phyloP scores from a whole-genome alignment of 2,888 invertebrate species.

The Phymatocera aterrima region DNA sequence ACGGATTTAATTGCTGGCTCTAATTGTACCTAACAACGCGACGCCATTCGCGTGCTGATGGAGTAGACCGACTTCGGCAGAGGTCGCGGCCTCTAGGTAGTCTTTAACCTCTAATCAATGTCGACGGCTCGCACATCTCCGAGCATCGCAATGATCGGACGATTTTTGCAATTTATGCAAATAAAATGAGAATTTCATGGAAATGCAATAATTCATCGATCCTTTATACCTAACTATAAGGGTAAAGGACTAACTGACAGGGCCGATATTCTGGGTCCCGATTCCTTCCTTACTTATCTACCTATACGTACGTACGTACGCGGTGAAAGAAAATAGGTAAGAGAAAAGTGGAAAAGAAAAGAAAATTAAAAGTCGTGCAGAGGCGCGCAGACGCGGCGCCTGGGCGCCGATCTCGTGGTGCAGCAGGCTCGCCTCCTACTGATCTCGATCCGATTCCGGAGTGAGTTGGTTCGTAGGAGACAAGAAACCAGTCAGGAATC shows the following conservation, averaged over 20 bases:
- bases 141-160: not conserved
- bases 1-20: constrained; percentile 15
- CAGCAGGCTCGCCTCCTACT: constrained; percentile 4
- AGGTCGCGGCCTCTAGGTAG: not conserved
- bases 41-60: not conserved
- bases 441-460: constrained; percentile 21
- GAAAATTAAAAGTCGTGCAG: constrained; percentile 15
- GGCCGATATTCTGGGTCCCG: not conserved
- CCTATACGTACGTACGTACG: not conserved
- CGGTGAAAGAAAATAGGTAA: not conserved
- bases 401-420: constrained; percentile 34
- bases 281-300: no score
- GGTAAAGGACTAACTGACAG: no score
- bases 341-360: not conserved
- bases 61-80: not conserved
- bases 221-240: no score
- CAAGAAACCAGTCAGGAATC: constrained; percentile 35
- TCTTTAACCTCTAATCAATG: not conserved
- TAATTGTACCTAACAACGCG: not conserved
- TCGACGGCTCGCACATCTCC: not conserved
- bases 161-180: not conserved
- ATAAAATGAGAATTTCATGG: not conserved
- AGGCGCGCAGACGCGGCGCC: constrained; percentile 39
- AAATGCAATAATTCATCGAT: not conserved
- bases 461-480: not conserved